These are phyloP conservation scores for Diaprepes abbreviatus DNA, from an alignment of 2,888 invertebrate genomes.

Conservation along the genomic window DNA sequence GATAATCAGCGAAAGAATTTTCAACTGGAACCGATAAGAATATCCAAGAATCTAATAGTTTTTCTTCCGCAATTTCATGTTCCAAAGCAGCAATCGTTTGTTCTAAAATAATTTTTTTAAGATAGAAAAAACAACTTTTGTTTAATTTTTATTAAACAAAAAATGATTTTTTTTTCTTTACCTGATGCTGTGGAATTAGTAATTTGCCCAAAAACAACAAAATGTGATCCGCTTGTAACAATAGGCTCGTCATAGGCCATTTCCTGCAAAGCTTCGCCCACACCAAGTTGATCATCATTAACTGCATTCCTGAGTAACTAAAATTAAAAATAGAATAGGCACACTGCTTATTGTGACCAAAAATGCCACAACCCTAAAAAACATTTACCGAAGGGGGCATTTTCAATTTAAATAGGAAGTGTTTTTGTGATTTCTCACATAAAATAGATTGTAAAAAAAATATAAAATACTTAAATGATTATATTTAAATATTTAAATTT, in stretches of 20 bases:
- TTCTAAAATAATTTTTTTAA: constrained; percentile 50
- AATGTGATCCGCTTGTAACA: constrained; percentile 73
- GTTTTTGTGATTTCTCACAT: too few species aligned
- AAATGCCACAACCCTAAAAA: too few species aligned
- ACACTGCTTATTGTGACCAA: too few species aligned
- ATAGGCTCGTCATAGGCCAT: constrained; percentile 76
- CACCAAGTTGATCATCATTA: constrained; percentile 91
- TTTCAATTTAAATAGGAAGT: too few species aligned
- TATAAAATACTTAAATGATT: too few species aligned
- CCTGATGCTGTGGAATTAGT: constrained; percentile 20
- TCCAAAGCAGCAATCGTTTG: constrained; percentile 66
- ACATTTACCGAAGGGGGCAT: too few species aligned
- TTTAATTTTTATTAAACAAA: too few species aligned
- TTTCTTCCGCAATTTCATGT: constrained; percentile 69
- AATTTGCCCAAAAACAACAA: constrained; percentile 45
- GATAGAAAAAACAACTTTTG: too few species aligned
- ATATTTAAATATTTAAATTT: too few species aligned
- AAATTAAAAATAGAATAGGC: too few species aligned
- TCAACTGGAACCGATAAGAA: constrained; percentile 73
- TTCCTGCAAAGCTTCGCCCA: constrained; percentile 91
- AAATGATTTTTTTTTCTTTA: too few species aligned
- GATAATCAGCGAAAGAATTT: constrained; percentile 70
- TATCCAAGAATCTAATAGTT: constrained; percentile 74
- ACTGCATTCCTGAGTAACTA: constrained; percentile 85
- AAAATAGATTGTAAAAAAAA: too few species aligned